Percentiles rank a stretch among this genome's conserved stretches.
Conservation (phyloP, 2,113 vertebrate genomes). For the Pantherophis guttatus region DNA sequence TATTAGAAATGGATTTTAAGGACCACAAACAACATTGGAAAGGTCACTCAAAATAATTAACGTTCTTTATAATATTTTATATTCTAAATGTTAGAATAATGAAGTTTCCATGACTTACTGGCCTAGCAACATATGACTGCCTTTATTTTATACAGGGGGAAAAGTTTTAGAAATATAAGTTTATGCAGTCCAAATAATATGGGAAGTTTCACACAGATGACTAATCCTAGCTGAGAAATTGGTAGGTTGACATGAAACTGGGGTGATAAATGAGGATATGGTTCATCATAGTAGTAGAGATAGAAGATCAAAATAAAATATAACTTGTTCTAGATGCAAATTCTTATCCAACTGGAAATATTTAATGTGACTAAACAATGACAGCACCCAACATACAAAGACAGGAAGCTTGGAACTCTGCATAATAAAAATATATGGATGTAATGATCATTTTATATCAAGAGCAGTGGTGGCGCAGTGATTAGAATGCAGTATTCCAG, state of each 20-base stretch:
- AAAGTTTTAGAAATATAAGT: neutral
- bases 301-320: neutral
- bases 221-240: neutral
- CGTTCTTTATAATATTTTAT: neutral
- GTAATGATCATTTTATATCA: neutral
- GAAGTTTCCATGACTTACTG: neutral
- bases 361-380: neutral
- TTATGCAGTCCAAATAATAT: neutral
- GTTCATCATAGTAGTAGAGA: neutral
- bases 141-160: neutral
- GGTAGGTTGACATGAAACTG: neutral
- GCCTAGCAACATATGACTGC: neutral
- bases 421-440: neutral
- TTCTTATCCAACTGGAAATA: neutral
- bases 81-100: neutral
- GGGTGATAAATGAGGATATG: neutral
- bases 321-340: neutral
- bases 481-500: neutral
- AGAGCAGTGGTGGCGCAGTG: neutral
- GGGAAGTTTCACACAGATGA: neutral
- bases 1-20: neutral
- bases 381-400: neutral
- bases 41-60: neutral
- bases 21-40: neutral
- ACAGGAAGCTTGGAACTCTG: neutral